Base-by-base conservation (phyloP, 37 sponge, comb jelly and placozoan genomes). In the Diacarnus erythraeanus region DNA sequence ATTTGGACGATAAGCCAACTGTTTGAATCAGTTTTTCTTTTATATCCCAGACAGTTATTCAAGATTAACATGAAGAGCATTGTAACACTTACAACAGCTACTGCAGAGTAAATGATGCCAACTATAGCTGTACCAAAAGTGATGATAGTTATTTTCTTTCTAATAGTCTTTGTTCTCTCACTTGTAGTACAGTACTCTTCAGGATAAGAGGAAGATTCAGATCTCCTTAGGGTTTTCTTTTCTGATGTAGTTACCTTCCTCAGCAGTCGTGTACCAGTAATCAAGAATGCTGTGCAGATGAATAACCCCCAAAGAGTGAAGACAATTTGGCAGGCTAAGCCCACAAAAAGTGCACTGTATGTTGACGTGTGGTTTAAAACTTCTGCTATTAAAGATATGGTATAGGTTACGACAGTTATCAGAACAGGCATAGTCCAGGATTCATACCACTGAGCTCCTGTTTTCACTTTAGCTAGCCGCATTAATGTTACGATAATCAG, bases 281-380 rank as follows among this genome's bases (percentile, higher is more conserved):
- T 23, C 1, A 89, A 18, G 42, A 67, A 89, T 0, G 51, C 34
- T 6, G 84, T 33, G 42, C 85, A 84, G 12, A 84, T 61, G 0
- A 64, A 12, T 10, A 84, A 21, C 0, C 90, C 90, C 84, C 84
- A 89, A 2, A 84, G 38, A 9, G 72, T 21, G 58, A 83, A 84
- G n/a, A 54, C 42, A 12, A 34, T 38, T 27, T 80, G 65, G 36
- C 90, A 89, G 38, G 74, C 42, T 17, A 79, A 27, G 0, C 84
- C 57, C 21, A 74, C 9, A 21, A 82, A 8, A 1, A 82, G 34
- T 12, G 75, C 88, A 64, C 78, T 73, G 30, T 77, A 82, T 22
- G 59, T 27, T 0, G 47, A 27, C 20, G 64, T 33, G 2, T 81
- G 43, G 30, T 66, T 69, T 1, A 88, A 42, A 0, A 71, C 37